Evolutionary conservation across 2,797 vertebrate species (phyloP).

Genomic region (Prionace glauca): DNA sequence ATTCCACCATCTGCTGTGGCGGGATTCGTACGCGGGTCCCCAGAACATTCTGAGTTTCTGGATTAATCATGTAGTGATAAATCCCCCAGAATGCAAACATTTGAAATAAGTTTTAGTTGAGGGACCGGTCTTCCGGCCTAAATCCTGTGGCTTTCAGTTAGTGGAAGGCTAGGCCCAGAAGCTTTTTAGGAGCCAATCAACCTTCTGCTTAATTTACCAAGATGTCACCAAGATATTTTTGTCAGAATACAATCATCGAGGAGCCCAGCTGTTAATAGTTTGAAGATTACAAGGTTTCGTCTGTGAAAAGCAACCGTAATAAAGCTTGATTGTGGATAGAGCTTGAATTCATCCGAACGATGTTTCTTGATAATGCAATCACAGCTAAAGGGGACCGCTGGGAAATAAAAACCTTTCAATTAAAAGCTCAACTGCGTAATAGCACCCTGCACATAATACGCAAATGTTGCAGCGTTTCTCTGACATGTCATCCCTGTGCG

Average conservation of each 20-base stretch:
- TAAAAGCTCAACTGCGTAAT: slow-evolving; percentile 27
- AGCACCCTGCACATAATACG: slow-evolving; percentile 15
- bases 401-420: not conserved
- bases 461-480: not conserved
- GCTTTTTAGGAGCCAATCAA: not conserved
- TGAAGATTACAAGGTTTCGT: not conserved
- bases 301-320: not conserved
- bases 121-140: not conserved
- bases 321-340: slow-evolving; percentile 8
- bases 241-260: not conserved
- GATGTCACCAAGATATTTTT: not conserved
- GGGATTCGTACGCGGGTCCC: no score
- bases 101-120: not conserved
- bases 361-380: not conserved
- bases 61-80: not conserved
- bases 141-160: not conserved
- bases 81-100: not conserved
- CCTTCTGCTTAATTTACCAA: not conserved
- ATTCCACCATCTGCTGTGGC: no score
- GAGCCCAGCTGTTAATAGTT: not conserved
- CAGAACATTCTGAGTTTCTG: no score
- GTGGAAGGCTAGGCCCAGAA: not conserved
- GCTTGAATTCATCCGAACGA: not conserved
- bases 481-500: not conserved
- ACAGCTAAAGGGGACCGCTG: not conserved